phyloP scores from a whole-genome alignment of 2,797 vertebrate species.

The Gouania willdenowi region DNA sequence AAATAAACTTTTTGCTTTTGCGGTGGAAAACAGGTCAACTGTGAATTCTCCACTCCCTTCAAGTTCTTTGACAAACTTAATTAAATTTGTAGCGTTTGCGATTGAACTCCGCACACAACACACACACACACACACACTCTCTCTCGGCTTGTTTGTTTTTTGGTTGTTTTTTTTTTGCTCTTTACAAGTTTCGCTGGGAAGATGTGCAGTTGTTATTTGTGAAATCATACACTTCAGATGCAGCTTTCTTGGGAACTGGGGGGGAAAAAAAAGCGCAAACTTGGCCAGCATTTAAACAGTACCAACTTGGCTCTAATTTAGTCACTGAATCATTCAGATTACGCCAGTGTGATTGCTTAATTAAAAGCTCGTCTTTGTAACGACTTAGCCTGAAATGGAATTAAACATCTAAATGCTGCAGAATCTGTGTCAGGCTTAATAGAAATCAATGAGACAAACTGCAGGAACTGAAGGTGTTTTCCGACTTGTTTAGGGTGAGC shows the following conservation, averaged over 20 bases:
- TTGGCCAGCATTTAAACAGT: slow-evolving; percentile 35
- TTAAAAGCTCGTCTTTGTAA: slow-evolving; percentile 75
- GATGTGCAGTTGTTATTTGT: neutral
- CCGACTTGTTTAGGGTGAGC: slow-evolving; percentile 61
- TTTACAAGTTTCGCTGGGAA: neutral
- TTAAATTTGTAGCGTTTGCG: slow-evolving; percentile 18
- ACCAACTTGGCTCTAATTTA: slow-evolving; percentile 51
- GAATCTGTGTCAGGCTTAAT: slow-evolving; percentile 56
- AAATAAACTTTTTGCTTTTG: slow-evolving; percentile 34
- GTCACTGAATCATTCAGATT: slow-evolving; percentile 65
- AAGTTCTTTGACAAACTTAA: slow-evolving; percentile 33
- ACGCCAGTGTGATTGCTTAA: slow-evolving; percentile 71
- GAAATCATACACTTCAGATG: slow-evolving; percentile 6
- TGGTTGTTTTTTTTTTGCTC: neutral
- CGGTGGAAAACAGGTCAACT: slow-evolving; percentile 58
- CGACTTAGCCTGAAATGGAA: slow-evolving; percentile 71
- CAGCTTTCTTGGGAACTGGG: slow-evolving; percentile 15
- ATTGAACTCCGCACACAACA: neutral
- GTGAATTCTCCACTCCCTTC: slow-evolving; percentile 47
- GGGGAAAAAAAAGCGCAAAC: slow-evolving; percentile 37
- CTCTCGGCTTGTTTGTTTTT: too few relatives aligned
- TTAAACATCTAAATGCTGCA: slow-evolving; percentile 72
- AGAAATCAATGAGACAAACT: slow-evolving; percentile 70
- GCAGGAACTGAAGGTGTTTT: slow-evolving; percentile 69
- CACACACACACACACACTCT: neutral